phyloP scores from a whole-genome alignment of 1,140 invertebrate species.

The Eriocheir sinensis region DNA sequence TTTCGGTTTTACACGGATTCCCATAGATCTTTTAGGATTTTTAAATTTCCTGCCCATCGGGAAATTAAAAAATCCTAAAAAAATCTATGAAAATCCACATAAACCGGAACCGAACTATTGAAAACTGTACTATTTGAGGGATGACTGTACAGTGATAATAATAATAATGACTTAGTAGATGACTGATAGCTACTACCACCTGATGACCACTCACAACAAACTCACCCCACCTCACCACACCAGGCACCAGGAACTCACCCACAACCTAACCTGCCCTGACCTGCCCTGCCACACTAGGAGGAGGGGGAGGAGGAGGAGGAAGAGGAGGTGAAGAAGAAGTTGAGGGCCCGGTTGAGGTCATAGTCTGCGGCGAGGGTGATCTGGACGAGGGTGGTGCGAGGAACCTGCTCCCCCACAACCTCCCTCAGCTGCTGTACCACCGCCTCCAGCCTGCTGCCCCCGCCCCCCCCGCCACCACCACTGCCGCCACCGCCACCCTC shows the following conservation, averaged over 20 bases:
- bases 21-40: too few relatives aligned
- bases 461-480: constrained; percentile 40
- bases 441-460: constrained; percentile 81
- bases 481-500: neutral
- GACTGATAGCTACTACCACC: neutral
- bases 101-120: too few relatives aligned
- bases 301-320: constrained; percentile 22
- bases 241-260: neutral
- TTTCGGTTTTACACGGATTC: too few relatives aligned
- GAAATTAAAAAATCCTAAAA: too few relatives aligned
- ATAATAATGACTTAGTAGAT: neutral
- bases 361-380: constrained; percentile 85
- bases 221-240: neutral
- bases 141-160: neutral
- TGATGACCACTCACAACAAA: neutral
- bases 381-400: constrained; percentile 83
- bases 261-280: neutral
- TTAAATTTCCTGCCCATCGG: too few relatives aligned
- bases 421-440: constrained; percentile 84
- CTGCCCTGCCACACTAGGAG: neutral
- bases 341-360: constrained; percentile 85
- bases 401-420: constrained; percentile 84
- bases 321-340: constrained; percentile 82
- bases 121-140: too few relatives aligned
- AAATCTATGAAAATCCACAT: too few relatives aligned